These are phyloP conservation scores for Promerops cafer DNA, from an alignment of 2,113 vertebrate genomes.

Conservation along the genomic window DNA sequence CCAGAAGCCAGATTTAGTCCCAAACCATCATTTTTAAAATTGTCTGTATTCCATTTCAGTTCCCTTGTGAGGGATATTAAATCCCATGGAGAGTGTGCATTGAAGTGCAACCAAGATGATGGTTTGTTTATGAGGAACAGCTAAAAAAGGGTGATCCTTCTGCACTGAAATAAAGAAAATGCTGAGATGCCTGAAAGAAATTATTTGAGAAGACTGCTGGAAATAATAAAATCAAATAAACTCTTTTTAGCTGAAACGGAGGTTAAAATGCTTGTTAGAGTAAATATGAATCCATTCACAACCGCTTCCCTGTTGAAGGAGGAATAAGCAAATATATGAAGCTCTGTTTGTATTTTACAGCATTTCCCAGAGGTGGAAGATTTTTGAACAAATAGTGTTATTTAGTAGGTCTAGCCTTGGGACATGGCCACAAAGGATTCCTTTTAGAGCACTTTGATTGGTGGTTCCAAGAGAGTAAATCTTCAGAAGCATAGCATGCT, in stretches of 20 bases:
- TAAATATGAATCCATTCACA: slow-evolving; percentile 1
- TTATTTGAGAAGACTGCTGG: not conserved
- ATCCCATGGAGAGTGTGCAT: not conserved
- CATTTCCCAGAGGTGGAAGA: not conserved
- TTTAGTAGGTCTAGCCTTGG: not conserved
- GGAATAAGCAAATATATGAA: not conserved
- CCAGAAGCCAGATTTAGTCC: not conserved
- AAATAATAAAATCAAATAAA: slow-evolving; percentile 20
- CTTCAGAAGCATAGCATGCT: not conserved
- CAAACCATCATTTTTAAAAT: not conserved
- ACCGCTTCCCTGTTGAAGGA: not conserved
- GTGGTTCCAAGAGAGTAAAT: not conserved
- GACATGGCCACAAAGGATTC: not conserved
- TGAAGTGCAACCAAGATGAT: slow-evolving; percentile 23
- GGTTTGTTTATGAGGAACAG: slow-evolving; percentile 35
- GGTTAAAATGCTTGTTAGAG: slow-evolving; percentile 18
- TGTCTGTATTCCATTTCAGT: not conserved
- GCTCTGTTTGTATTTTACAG: not conserved
- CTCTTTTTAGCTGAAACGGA: not conserved
- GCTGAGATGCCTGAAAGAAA: not conserved
- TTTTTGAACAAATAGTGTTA: not conserved
- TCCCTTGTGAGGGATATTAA: not conserved
- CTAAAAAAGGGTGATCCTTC: slow-evolving; percentile 1
- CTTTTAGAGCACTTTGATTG: not conserved
- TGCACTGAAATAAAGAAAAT: not conserved